These are phyloP conservation scores for Drosophila sucinea DNA, from an alignment of 1,140 invertebrate genomes.

Conservation along the genomic window DNA sequence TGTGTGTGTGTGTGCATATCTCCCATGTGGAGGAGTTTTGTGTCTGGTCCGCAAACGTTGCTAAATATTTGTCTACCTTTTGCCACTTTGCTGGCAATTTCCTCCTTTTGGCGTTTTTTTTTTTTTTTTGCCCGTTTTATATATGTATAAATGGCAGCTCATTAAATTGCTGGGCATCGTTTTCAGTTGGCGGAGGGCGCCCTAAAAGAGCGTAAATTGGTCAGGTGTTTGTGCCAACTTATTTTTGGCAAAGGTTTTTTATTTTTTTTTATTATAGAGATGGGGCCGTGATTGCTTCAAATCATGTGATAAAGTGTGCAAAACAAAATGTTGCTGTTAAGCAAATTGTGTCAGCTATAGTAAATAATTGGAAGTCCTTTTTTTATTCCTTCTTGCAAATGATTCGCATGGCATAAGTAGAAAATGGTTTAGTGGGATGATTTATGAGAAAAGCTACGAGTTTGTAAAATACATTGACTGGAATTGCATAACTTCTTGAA, in stretches of 20 bases:
- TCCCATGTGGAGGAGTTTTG: conserved; percentile 38
- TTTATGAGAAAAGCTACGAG: too few relatives aligned
- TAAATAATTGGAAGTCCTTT: neutral
- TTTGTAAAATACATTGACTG: too few relatives aligned
- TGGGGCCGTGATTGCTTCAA: conserved; percentile 11
- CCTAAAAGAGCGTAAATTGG: conserved; percentile 52
- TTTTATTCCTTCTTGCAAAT: neutral
- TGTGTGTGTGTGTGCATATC: conserved; percentile 43
- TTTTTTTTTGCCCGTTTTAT: conserved; percentile 44
- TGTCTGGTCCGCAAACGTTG: conserved; percentile 47
- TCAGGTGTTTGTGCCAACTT: conserved; percentile 26
- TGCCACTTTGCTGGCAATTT: conserved; percentile 43
- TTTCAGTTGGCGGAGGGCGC: conserved; percentile 38
- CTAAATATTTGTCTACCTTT: conserved; percentile 78
- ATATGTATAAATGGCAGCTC: conserved; percentile 81
- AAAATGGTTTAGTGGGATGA: too few relatives aligned
- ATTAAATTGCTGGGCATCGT: conserved; percentile 76
- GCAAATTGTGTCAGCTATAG: neutral
- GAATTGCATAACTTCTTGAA: too few relatives aligned
- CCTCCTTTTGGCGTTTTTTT: conserved; percentile 32
- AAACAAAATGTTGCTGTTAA: neutral
- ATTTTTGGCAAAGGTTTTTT: conserved; percentile 8
- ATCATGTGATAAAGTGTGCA: conserved; percentile 8
- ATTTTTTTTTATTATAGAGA: conserved; percentile 3
- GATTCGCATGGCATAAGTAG: neutral